Conservation (phyloP, 1,140 invertebrate genomes). For the Xylocopa sonorina region DNA sequence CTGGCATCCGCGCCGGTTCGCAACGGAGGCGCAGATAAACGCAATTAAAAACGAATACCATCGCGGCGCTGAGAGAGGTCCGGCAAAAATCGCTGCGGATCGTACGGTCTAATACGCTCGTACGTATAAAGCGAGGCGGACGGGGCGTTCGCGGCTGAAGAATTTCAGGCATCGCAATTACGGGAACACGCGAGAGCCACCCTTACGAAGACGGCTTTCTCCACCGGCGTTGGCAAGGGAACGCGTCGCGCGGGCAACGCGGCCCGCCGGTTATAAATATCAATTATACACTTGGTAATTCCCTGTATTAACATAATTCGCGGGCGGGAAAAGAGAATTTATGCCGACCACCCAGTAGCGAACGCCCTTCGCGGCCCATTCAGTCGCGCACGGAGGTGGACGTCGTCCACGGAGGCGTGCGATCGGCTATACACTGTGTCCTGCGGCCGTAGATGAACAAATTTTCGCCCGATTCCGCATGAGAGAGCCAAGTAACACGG, state of each 20-base stretch:
- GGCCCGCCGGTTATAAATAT: slow-evolving; percentile 74
- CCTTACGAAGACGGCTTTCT: not conserved
- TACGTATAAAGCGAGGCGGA: not conserved
- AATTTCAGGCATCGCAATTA: slow-evolving; percentile 35
- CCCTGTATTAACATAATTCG: slow-evolving; percentile 78
- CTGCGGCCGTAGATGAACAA: no score
- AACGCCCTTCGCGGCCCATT: slow-evolving; percentile 44
- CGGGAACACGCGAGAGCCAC: slow-evolving; percentile 31
- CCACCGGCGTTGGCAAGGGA: not conserved
- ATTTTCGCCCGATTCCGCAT: no score
- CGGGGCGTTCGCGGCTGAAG: not conserved
- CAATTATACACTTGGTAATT: slow-evolving; percentile 79
- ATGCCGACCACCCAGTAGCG: slow-evolving; percentile 77
- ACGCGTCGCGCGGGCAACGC: slow-evolving; percentile 30
- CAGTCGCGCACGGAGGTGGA: slow-evolving; percentile 33
- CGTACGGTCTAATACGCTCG: slow-evolving; percentile 4
- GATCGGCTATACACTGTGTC: no score
- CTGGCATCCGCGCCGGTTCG: not conserved
- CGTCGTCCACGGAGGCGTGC: slow-evolving; percentile 50
- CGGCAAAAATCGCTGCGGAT: not conserved
- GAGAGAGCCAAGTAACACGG: no score
- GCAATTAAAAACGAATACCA: slow-evolving; percentile 18
- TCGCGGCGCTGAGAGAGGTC: not conserved
- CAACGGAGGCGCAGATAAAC: not conserved
- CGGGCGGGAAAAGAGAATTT: slow-evolving; percentile 71